A percentile compares a stretch with the other conserved stretches of the same genome.
These are phyloP conservation scores for Tipula confusa DNA, from an alignment of 2,888 invertebrate species.

Conservation along the genomic window DNA sequence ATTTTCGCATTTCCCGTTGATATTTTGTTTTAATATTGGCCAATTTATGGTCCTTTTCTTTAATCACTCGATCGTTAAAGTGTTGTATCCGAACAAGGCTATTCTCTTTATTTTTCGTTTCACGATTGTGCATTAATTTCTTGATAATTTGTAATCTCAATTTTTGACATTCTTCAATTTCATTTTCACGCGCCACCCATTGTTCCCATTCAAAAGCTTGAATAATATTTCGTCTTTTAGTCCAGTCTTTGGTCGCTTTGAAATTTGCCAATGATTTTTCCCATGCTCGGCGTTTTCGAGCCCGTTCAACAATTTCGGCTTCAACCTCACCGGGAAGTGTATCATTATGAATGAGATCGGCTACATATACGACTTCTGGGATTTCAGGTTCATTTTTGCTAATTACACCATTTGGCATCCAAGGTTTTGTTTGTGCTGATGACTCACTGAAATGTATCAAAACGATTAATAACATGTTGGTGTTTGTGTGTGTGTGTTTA, in stretches of 20 bases:
- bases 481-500: not conserved
- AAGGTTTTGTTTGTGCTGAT: slow-evolving; percentile 46
- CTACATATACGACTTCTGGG: slow-evolving; percentile 44
- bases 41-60: slow-evolving; percentile 55
- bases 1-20: slow-evolving; percentile 52
- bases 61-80: slow-evolving; percentile 52
- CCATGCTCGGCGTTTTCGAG: slow-evolving; percentile 63
- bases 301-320: slow-evolving; percentile 60
- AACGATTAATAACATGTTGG: no score
- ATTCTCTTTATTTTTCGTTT: slow-evolving; percentile 53
- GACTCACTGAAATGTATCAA: slow-evolving; percentile 42
- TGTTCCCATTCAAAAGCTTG: slow-evolving; percentile 77
- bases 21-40: slow-evolving; percentile 47
- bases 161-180: slow-evolving; percentile 67
- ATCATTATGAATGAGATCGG: slow-evolving; percentile 41
- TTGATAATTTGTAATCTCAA: slow-evolving; percentile 56
- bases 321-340: slow-evolving; percentile 45
- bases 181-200: slow-evolving; percentile 78
- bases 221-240: slow-evolving; percentile 60
- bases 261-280: slow-evolving; percentile 57
- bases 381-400: slow-evolving; percentile 38
- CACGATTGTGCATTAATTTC: slow-evolving; percentile 57
- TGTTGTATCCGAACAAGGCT: slow-evolving; percentile 52
- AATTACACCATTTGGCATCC: slow-evolving; percentile 42
- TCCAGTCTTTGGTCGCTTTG: slow-evolving; percentile 54